phyloP scores from a whole-genome alignment of 1,140 invertebrate species.

The Brachionus koreanus region DNA sequence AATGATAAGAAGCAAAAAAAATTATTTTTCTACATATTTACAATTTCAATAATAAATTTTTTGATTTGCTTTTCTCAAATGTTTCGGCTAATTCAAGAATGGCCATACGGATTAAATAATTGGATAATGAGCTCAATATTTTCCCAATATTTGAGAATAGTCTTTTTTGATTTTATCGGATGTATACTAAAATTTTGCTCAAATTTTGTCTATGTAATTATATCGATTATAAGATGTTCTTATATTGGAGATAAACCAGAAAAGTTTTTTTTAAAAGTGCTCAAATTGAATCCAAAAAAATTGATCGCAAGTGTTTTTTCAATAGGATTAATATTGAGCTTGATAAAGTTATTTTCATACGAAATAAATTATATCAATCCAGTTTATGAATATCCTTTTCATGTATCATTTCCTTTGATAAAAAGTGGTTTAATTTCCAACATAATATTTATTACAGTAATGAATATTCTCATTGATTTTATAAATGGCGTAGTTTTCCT shows the following conservation, averaged over 20 bases:
- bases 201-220: not conserved
- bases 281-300: not conserved
- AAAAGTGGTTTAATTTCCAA: not conserved
- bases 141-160: not conserved
- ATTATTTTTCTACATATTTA: not conserved
- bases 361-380: conserved; percentile 6
- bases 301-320: not conserved
- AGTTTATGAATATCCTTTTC: not conserved
- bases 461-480: not conserved
- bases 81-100: not conserved
- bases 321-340: not conserved
- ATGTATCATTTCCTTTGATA: not conserved
- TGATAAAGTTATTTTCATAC: not conserved
- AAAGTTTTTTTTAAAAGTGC: not conserved
- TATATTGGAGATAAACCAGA: conserved; percentile 7
- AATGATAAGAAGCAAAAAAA: not conserved
- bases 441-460: not conserved
- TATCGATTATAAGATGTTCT: not conserved
- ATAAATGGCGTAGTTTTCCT: not conserved
- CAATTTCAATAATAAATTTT: not conserved
- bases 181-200: not conserved
- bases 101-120: not conserved
- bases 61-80: not conserved
- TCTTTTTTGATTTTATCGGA: not conserved
- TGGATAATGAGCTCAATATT: not conserved